Conservation (phyloP, 2,888 invertebrate genomes). For the Lepas anatifera region DNA sequence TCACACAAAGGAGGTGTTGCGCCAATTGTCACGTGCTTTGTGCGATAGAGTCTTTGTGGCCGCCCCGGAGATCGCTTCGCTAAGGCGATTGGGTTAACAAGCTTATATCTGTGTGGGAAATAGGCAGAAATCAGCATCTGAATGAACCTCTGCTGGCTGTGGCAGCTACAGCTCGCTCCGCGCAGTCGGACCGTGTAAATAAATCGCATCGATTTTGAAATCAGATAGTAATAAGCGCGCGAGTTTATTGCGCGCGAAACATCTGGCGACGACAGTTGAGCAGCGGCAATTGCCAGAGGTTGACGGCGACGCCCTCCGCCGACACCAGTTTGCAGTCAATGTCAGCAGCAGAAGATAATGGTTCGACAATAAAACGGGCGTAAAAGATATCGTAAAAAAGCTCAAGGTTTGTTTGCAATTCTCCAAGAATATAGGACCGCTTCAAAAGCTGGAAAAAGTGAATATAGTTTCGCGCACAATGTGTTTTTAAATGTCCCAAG, state of each 20-base stretch:
- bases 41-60: neutral
- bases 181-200: neutral
- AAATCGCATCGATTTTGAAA: neutral
- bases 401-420: too few species aligned
- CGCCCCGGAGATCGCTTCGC: neutral
- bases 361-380: too few species aligned
- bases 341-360: too few species aligned
- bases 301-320: too few species aligned
- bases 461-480: too few species aligned
- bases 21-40: neutral
- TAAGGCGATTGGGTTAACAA: constrained; percentile 9
- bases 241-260: neutral
- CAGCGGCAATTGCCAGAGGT: neutral
- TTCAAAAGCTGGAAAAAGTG: too few species aligned
- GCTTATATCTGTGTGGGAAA: neutral
- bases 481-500: too few species aligned
- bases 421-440: too few species aligned
- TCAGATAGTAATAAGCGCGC: neutral
- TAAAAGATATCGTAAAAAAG: too few species aligned
- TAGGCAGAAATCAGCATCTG: neutral
- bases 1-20: neutral
- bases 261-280: neutral
- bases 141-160: neutral
- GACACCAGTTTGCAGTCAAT: too few species aligned
- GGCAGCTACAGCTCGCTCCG: too few species aligned